Conservation (phyloP, 1,140 invertebrate species). For the Drosophila leontia region DNA sequence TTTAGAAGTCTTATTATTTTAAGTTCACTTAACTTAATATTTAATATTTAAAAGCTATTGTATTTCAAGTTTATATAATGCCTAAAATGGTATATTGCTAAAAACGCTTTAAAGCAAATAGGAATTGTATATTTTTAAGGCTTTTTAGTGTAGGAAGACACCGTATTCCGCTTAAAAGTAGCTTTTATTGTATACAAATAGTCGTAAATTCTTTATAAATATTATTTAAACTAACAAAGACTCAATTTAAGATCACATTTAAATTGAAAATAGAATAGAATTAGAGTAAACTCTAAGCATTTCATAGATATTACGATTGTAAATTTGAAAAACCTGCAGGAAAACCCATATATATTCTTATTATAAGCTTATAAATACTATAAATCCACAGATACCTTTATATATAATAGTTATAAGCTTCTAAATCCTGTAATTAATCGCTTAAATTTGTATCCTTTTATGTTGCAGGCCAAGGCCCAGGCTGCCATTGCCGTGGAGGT, state of each 20-base stretch:
- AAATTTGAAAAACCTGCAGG: not conserved
- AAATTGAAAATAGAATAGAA: too few relatives aligned
- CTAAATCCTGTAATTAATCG: not conserved
- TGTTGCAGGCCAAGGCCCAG: slow-evolving; percentile 92
- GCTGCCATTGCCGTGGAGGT: slow-evolving; percentile 98
- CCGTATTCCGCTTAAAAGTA: not conserved
- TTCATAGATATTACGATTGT: not conserved
- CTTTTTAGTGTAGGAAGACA: not conserved
- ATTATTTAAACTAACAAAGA: too few relatives aligned
- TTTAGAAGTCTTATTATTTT: too few relatives aligned
- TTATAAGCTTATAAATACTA: not conserved
- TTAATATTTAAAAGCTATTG: not conserved
- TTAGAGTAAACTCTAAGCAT: not conserved
- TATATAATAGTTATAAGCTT: not conserved
- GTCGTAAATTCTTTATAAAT: too few relatives aligned
- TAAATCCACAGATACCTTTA: not conserved
- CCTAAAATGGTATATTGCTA: too few relatives aligned
- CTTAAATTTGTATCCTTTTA: not conserved
- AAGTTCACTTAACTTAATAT: not conserved
- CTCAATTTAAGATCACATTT: not conserved
- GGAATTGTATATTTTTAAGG: not conserved
- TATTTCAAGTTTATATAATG: slow-evolving; percentile 1
- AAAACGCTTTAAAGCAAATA: not conserved
- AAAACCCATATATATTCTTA: not conserved
- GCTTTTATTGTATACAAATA: not conserved